Conservation (phyloP, 2,797 vertebrate genomes). For the Melanotaenia pygmaea region DNA sequence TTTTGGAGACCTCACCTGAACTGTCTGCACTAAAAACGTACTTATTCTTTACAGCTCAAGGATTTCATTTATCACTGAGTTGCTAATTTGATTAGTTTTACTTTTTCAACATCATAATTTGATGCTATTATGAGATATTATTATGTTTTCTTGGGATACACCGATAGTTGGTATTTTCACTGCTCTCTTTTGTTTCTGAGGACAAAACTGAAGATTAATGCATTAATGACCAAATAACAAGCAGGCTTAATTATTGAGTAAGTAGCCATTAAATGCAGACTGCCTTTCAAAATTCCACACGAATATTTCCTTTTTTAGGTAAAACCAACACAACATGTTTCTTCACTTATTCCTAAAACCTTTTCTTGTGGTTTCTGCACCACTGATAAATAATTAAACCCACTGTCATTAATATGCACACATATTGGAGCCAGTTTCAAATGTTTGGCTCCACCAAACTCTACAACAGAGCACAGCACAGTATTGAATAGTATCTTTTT, state of each 20-base stretch:
- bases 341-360: not conserved
- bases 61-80: too few relatives aligned
- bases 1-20: too few relatives aligned
- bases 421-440: slow-evolving; percentile 6
- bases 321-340: not conserved
- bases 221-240: not conserved
- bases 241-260: not conserved
- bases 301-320: not conserved
- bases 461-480: slow-evolving; percentile 49
- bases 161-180: not conserved
- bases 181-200: not conserved
- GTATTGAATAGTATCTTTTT: slow-evolving; percentile 68
- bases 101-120: not conserved
- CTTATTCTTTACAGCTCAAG: too few relatives aligned
- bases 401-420: not conserved
- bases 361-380: not conserved
- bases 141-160: too few relatives aligned
- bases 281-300: not conserved
- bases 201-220: not conserved
- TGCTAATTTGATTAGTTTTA: too few relatives aligned
- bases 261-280: too few relatives aligned
- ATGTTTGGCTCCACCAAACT: slow-evolving; percentile 5
- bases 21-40: too few relatives aligned
- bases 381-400: not conserved
- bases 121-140: too few relatives aligned